Percentiles rank a stretch among this genome's conserved stretches.
Conservation (phyloP, 2,888 invertebrate species). For the Tetanocera ferruginea region DNA sequence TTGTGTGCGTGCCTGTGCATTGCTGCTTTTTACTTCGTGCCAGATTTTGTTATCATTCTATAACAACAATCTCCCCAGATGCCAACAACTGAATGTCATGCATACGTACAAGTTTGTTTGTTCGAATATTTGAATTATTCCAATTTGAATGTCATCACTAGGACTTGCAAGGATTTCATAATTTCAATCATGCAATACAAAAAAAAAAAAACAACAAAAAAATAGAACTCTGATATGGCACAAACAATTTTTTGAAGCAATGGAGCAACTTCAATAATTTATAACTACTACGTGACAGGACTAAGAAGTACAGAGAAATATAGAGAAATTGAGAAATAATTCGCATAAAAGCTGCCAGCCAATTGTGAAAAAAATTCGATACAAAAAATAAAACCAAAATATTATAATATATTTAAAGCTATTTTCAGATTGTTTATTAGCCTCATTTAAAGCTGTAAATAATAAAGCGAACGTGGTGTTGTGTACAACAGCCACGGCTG, state of each 20-base stretch:
- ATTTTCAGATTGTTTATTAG: conserved; percentile 7
- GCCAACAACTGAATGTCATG: too few species aligned
- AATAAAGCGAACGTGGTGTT: neutral
- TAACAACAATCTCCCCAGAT: too few species aligned
- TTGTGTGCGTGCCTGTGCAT: neutral
- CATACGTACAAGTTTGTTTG: too few species aligned
- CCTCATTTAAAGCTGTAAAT: conserved; percentile 7
- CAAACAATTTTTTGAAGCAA: conserved; percentile 6
- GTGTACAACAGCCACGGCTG: neutral
- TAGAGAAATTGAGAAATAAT: neutral
- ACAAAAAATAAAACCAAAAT: neutral
- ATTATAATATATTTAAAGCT: neutral
- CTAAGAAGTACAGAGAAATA: neutral
- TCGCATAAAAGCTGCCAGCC: neutral
- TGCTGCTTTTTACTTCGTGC: too few species aligned
- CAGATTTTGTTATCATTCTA: too few species aligned
- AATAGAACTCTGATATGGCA: neutral
- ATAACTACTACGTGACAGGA: conserved; percentile 11
- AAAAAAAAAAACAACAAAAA: neutral
- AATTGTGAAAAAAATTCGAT: neutral
- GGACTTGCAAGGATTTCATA: conserved; percentile 24
- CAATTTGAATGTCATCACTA: conserved; percentile 19
- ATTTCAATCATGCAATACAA: conserved; percentile 2
- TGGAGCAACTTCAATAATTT: conserved; percentile 5
- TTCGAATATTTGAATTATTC: conserved; percentile 12